Percentiles rank a stretch among this genome's conserved stretches.
Evolutionary conservation across 1,140 invertebrate genomes (phyloP).

Genomic region (Monochamus saltuarius): DNA sequence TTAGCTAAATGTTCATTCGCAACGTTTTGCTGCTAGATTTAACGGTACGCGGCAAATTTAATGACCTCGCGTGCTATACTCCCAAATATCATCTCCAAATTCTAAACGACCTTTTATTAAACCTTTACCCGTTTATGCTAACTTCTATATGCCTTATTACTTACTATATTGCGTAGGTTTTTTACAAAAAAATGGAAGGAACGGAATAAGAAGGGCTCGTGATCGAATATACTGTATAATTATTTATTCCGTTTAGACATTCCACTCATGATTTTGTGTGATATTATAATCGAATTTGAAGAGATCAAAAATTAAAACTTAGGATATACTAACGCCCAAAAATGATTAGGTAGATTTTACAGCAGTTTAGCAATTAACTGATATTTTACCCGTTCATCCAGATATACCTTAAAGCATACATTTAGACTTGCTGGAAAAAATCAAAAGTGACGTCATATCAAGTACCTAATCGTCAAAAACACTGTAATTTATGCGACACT

Average conservation of each 20-base stretch:
- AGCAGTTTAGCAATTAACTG: too few relatives aligned
- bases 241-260: constrained; percentile 25
- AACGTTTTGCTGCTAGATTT: too few relatives aligned
- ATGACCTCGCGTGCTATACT: too few relatives aligned
- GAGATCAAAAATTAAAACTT: constrained; percentile 25
- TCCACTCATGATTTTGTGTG: constrained; percentile 31
- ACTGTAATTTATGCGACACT: too few relatives aligned
- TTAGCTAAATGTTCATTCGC: too few relatives aligned
- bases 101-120: neutral
- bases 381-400: too few relatives aligned
- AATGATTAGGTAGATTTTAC: neutral
- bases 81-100: too few relatives aligned
- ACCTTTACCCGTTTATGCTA: constrained; percentile 22
- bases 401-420: too few relatives aligned
- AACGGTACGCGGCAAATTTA: too few relatives aligned
- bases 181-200: constrained; percentile 19
- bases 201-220: constrained; percentile 29
- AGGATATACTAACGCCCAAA: neutral
- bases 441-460: too few relatives aligned
- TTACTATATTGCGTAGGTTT: constrained; percentile 20
- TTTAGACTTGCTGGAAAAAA: too few relatives aligned
- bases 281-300: constrained; percentile 41
- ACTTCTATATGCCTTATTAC: constrained; percentile 26
- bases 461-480: too few relatives aligned
- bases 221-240: constrained; percentile 20